Conservation (phyloP, 92 coral and sea anemone species). For the Micromussa lordhowensis region DNA sequence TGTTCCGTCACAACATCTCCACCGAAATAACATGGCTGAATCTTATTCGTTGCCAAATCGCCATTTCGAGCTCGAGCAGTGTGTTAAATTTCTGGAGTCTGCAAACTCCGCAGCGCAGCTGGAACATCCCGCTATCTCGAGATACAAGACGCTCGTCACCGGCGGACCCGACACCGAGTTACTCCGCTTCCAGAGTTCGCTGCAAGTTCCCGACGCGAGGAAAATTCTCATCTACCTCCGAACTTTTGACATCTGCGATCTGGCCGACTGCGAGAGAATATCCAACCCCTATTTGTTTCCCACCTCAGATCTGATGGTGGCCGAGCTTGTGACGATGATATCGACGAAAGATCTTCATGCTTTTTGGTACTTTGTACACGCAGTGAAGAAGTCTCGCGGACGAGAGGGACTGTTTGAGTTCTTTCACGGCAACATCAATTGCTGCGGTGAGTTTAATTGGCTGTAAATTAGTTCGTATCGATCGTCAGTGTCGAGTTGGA, state of each 20-base stretch:
- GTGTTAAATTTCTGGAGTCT: constrained; percentile 9
- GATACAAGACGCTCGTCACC: neutral
- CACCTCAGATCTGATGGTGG: constrained; percentile 29
- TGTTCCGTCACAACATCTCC: too few relatives aligned
- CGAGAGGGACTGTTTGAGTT: constrained; percentile 14
- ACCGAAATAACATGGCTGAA: neutral
- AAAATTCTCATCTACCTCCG: constrained; percentile 36
- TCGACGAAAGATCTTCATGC: constrained; percentile 49
- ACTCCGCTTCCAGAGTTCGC: constrained; percentile 16
- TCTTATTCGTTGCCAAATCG: neutral
- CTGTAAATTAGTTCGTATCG: neutral
- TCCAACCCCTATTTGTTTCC: neutral
- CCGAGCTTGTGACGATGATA: constrained; percentile 40
- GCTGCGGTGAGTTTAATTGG: constrained; percentile 47
- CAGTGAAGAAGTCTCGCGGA: constrained; percentile 28
- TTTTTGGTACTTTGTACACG: constrained; percentile 48
- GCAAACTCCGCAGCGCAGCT: neutral
- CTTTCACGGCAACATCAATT: constrained; percentile 42
- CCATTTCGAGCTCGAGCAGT: constrained; percentile 1
- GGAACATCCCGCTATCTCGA: neutral
- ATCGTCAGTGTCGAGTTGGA: too few relatives aligned
- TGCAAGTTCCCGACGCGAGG: neutral
- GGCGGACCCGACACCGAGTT: constrained; percentile 6
- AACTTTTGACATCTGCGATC: constrained; percentile 41
- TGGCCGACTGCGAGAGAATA: constrained; percentile 37